A percentile compares a stretch with the other conserved stretches of the same genome.
These are phyloP conservation scores for Macrophya alboannulata DNA, from an alignment of 2,888 invertebrate species.

Conservation along the genomic window DNA sequence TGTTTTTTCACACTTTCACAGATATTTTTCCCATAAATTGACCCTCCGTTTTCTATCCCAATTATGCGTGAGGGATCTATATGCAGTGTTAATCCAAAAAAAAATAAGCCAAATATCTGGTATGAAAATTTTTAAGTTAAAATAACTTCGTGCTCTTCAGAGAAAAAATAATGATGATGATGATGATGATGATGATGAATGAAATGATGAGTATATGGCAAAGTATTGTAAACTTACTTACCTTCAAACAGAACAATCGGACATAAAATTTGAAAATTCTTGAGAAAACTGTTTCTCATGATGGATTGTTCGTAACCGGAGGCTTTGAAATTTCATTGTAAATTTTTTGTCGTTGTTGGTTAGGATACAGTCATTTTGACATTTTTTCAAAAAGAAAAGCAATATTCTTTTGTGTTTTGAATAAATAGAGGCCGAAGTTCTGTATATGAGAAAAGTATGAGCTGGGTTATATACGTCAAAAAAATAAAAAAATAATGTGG, in stretches of 20 bases:
- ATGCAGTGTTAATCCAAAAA: not conserved
- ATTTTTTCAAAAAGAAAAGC: not conserved
- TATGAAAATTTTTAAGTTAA: not conserved
- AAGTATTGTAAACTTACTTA: not conserved
- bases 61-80: not conserved
- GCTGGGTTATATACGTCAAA: not conserved
- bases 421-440: not conserved
- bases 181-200: too few relatives aligned
- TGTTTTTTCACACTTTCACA: not conserved
- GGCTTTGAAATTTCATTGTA: not conserved
- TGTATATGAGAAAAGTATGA: too few relatives aligned
- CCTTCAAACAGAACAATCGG: not conserved
- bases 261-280: not conserved
- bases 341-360: not conserved
- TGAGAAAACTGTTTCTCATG: not conserved
- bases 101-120: not conserved
- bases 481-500: not conserved
- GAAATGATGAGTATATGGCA: too few relatives aligned
- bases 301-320: not conserved
- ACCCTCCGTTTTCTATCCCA: not conserved
- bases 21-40: not conserved
- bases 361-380: not conserved
- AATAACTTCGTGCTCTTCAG: not conserved
- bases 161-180: too few relatives aligned
- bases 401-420: not conserved